A percentile compares a stretch with the other conserved stretches of the same genome.
Evolutionary conservation across 2,888 invertebrate species (phyloP).

Genomic region (Lithosia quadra): DNA sequence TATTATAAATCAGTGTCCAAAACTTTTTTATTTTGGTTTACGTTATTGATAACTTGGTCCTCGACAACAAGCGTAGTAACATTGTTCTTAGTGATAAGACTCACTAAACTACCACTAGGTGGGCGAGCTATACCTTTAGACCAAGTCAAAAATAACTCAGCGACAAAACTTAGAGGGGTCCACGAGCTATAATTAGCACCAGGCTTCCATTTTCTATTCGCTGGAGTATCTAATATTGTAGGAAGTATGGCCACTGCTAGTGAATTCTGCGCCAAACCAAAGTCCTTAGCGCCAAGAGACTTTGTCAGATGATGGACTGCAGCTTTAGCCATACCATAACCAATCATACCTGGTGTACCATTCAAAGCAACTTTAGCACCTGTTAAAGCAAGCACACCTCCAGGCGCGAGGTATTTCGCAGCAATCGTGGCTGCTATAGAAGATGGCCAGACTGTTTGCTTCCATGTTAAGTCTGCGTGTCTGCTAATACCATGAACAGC

Average conservation of each 20-base stretch:
- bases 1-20: conserved; percentile 2
- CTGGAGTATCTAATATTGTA: conserved; percentile 98
- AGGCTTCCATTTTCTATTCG: conserved; percentile 99
- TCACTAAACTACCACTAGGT: conserved; percentile 94
- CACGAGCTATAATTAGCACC: conserved; percentile 95
- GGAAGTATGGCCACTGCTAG: conserved; percentile 95
- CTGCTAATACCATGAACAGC: conserved; percentile 95
- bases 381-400: conserved; percentile 96
- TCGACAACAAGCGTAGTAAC: conserved; percentile 89
- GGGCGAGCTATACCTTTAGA: conserved; percentile 92
- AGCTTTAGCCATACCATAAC: conserved; percentile 93
- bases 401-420: conserved; percentile 93
- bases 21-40: neutral
- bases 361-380: conserved; percentile 97
- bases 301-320: conserved; percentile 98
- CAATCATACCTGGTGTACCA: conserved; percentile 91
- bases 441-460: conserved; percentile 99
- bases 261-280: conserved; percentile 94
- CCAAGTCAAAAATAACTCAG: conserved; percentile 96
- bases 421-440: conserved; percentile 95
- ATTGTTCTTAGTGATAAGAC: conserved; percentile 95
- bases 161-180: conserved; percentile 96
- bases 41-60: neutral
- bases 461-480: conserved; percentile 98
- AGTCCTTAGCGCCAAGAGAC: conserved; percentile 92